These are phyloP conservation scores for Schizothorax lantsangensis DNA, from an alignment of 2,797 vertebrate genomes.

Conservation along the genomic window DNA sequence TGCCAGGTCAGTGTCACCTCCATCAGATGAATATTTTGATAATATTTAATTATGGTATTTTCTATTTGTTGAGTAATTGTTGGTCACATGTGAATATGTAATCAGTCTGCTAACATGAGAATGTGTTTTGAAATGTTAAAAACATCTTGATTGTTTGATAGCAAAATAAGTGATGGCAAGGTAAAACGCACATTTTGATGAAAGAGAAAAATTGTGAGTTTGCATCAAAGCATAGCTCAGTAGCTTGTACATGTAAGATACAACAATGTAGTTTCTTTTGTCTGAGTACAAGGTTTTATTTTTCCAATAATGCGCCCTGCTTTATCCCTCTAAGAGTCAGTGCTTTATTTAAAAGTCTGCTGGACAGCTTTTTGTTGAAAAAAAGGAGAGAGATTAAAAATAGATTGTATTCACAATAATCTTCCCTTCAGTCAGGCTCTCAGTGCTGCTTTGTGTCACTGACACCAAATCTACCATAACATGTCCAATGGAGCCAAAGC, in stretches of 20 bases:
- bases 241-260: no score
- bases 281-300: background rate
- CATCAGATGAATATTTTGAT: background rate
- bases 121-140: background rate
- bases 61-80: background rate
- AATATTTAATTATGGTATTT: background rate
- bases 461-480: background rate
- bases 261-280: background rate
- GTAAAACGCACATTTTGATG: background rate
- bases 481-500: background rate
- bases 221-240: background rate
- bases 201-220: background rate
- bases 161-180: background rate
- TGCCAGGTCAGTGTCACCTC: background rate
- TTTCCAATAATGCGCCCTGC: background rate
- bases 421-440: background rate
- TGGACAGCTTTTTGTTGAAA: background rate
- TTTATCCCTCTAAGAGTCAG: background rate
- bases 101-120: background rate
- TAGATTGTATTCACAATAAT: background rate
- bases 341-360: background rate
- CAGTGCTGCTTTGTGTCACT: background rate
- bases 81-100: background rate
- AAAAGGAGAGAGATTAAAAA: background rate
- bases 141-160: no score